Evolutionary conservation across 2,888 invertebrate species (phyloP).

Genomic region (Brenthis ino): DNA sequence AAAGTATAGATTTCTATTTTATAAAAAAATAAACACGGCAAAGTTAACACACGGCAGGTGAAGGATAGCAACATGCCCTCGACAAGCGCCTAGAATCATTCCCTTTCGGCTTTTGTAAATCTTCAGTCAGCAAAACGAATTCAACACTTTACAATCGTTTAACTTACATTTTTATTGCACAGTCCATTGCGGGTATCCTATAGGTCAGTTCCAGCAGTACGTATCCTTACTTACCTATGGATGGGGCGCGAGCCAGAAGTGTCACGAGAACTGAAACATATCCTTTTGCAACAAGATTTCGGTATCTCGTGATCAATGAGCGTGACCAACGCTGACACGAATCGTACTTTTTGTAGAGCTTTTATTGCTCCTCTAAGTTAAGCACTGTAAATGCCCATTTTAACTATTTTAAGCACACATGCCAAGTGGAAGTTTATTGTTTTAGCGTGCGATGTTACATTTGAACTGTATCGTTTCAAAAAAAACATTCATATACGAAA

Average conservation of each 20-base stretch:
- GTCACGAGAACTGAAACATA: background rate
- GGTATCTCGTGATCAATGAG: constrained; percentile 35
- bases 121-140: constrained; percentile 38
- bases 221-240: constrained; percentile 4
- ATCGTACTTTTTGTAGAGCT: constrained; percentile 24
- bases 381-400: constrained; percentile 18
- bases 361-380: constrained; percentile 28
- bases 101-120: constrained; percentile 37
- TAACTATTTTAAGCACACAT: constrained; percentile 6
- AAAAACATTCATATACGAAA: background rate
- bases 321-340: constrained; percentile 32
- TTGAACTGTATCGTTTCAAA: constrained; percentile 2
- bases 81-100: constrained; percentile 27
- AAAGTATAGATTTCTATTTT: background rate
- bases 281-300: constrained; percentile 22
- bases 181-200: constrained; percentile 1
- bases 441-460: constrained; percentile 4
- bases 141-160: background rate
- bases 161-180: background rate
- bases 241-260: background rate
- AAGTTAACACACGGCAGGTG: background rate
- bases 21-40: background rate
- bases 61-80: background rate
- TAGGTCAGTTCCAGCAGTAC: background rate
- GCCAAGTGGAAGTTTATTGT: constrained; percentile 18